Base-by-base conservation (phyloP, 2,113 vertebrate species). In the Xenus cinereus region DNA sequence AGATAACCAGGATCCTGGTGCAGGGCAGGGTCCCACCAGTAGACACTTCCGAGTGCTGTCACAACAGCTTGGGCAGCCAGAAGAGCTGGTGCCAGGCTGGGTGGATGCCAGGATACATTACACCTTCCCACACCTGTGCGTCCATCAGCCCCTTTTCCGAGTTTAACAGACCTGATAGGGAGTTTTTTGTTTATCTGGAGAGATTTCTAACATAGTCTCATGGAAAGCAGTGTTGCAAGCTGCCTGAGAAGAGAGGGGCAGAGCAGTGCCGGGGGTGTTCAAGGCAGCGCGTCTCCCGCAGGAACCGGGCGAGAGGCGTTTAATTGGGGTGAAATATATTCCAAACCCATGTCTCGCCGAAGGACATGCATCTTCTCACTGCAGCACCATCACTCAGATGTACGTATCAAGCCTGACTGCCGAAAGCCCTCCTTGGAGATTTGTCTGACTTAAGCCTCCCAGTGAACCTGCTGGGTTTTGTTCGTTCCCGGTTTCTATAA, bases 1-100 rank as follows among this genome's bases (percentile, higher is more conserved):
- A 56, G 19, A 28, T 17, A n/a, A 16, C 23, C 7, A 2, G 0
- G 4, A 43, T 12, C 46, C 26, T 1, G 7, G 16, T 11, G 51
- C 32, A 14, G 45, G 30, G 30, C 22, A 8, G 3, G 9, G 1
- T 10, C 14, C 10, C 68, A 33, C 10, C 41, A 63, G 57, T 8
- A 79, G 77, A 32, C 0, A 0, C 15, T 23, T 54, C 59, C 2
- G 1, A 14, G 21, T 5, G 43, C 46, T 1, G 1, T 12, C 12
- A 10, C 43, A 39, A 71, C 30, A 50, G 10, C 39, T 48, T 53
- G 45, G 76, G 30, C 2, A 62, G 43, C 32, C 23, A 4, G 39
- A 18, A 68, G 18, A 76, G 13, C 15, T 1, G 0, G 30, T 4
- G 2, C 13, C 2, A 2, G 76, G 9, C 50, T 62, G 59, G 45